phyloP scores from a whole-genome alignment of 1,140 invertebrate species.

The Pristionchus pacificus region DNA sequence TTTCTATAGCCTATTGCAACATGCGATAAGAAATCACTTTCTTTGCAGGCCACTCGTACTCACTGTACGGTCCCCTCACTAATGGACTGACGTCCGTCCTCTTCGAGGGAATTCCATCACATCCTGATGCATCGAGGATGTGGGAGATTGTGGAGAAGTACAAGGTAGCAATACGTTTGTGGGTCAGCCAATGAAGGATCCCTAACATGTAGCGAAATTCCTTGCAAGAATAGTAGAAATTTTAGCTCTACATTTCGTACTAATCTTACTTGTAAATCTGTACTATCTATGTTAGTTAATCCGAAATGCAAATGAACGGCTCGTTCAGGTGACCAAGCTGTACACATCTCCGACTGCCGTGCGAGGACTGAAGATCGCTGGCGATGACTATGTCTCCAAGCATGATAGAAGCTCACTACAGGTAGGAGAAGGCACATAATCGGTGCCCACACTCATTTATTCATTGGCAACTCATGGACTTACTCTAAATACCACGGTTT shows the following conservation, averaged over 20 bases:
- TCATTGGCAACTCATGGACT: no score
- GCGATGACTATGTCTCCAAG: slow-evolving; percentile 64
- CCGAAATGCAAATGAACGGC: no score
- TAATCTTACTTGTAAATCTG: neutral
- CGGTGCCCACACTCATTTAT: no score
- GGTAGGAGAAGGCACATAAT: no score
- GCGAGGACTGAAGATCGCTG: slow-evolving; percentile 82
- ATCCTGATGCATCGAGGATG: slow-evolving; percentile 62
- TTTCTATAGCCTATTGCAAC: no score
- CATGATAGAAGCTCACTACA: neutral
- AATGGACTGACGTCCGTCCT: slow-evolving; percentile 59
- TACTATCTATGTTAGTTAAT: no score
- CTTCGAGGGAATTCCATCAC: slow-evolving; percentile 65
- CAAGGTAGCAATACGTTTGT: slow-evolving; percentile 4
- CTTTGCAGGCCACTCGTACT: slow-evolving; percentile 62
- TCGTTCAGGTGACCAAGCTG: slow-evolving; percentile 62
- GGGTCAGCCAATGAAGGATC: neutral
- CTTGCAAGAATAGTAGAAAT: neutral
- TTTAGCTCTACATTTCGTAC: neutral
- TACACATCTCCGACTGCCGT: slow-evolving; percentile 69
- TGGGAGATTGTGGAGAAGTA: slow-evolving; percentile 17
- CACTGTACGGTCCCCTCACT: slow-evolving; percentile 64
- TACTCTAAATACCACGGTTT: no score
- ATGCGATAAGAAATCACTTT: slow-evolving; percentile 61
- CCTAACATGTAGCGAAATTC: neutral